Percentiles rank a stretch among this genome's conserved stretches.
Evolutionary conservation across 2,888 invertebrate species (phyloP).

Genomic region (Augochlorella aurata): DNA sequence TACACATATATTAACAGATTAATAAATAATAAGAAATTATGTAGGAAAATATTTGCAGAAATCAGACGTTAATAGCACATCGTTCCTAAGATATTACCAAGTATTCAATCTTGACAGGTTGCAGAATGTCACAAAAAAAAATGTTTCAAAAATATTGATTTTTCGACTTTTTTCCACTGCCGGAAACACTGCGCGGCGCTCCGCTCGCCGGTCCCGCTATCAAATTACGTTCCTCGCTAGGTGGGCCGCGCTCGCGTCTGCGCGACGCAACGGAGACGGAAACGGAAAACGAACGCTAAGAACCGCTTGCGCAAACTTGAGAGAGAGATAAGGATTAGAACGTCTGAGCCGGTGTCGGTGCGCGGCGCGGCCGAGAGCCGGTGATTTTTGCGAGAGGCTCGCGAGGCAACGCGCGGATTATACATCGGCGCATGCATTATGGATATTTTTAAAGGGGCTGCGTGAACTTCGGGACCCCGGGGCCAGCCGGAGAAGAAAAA

Average conservation of each 20-base stretch:
- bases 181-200: not conserved
- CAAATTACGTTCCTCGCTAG: conserved; percentile 26
- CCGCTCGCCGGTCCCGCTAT: conserved; percentile 21
- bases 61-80: no score
- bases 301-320: conserved; percentile 36
- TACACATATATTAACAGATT: no score
- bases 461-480: conserved; percentile 21
- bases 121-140: no score
- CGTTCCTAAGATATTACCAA: no score
- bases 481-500: conserved; percentile 17
- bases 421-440: conserved; percentile 44
- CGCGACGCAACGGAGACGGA: not conserved
- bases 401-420: conserved; percentile 29
- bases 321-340: conserved; percentile 44
- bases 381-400: conserved; percentile 37
- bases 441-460: conserved; percentile 46
- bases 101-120: no score
- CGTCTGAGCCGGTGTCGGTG: conserved; percentile 53
- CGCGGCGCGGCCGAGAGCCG: not conserved
- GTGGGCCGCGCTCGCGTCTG: not conserved
- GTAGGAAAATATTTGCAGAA: no score
- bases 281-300: conserved; percentile 32
- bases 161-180: no score
- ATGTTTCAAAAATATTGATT: no score
- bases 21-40: no score